Conservation (phyloP, 1,140 invertebrate species). For the Drosophila pandora region DNA sequence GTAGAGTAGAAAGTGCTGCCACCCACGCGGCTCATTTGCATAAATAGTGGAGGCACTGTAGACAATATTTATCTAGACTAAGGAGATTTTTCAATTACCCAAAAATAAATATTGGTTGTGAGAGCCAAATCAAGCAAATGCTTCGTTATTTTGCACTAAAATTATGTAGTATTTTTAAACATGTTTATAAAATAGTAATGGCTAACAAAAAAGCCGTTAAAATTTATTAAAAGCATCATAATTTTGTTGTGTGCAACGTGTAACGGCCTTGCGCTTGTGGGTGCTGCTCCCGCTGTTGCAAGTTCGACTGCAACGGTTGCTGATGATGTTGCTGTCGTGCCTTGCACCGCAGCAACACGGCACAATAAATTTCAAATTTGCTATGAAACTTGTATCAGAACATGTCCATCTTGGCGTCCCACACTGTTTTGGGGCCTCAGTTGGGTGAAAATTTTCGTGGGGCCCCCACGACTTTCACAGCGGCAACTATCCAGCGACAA, state of each 20-base stretch:
- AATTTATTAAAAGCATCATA: background rate
- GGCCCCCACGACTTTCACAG: constrained; percentile 53
- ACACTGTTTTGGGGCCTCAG: constrained; percentile 34
- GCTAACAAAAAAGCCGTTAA: background rate
- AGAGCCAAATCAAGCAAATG: background rate
- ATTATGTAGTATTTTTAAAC: background rate
- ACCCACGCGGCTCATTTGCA: constrained; percentile 68
- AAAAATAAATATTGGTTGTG: background rate
- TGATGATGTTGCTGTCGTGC: constrained; percentile 59
- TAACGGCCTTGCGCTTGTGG: constrained; percentile 56
- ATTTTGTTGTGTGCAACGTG: constrained; percentile 1
- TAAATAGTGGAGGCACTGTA: constrained; percentile 48
- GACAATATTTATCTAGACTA: background rate
- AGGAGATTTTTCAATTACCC: background rate
- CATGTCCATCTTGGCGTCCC: constrained; percentile 76
- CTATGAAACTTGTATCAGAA: constrained; percentile 80
- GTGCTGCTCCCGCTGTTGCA: constrained; percentile 49
- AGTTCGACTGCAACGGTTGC: constrained; percentile 21
- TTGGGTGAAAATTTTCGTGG: constrained; percentile 65
- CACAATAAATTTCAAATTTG: constrained; percentile 81
- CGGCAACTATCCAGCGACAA: constrained; percentile 25
- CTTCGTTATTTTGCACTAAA: background rate
- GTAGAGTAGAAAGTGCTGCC: constrained; percentile 70
- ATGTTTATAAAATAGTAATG: background rate
- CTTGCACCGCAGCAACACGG: constrained; percentile 42